Conservation (phyloP, 1,140 invertebrate species). For the Lordiphosa mommai region DNA sequence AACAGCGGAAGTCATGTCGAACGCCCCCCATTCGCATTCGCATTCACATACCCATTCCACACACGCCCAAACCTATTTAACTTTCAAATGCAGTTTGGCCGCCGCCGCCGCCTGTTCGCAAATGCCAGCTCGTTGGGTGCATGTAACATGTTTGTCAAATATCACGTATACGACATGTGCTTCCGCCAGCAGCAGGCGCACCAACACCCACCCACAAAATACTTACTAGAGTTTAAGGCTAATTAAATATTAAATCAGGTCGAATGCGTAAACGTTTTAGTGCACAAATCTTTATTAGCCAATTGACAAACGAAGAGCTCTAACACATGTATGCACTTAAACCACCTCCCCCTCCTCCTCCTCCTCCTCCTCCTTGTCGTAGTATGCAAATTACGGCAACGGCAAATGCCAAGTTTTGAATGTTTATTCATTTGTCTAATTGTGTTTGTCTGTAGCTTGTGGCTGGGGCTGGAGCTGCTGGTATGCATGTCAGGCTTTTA, state of each 20-base stretch:
- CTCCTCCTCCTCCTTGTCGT: background rate
- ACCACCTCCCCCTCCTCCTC: too few species aligned
- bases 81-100: slow-evolving; percentile 44
- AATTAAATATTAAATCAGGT: slow-evolving; percentile 71
- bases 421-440: slow-evolving; percentile 71
- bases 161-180: slow-evolving; percentile 70
- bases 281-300: slow-evolving; percentile 45
- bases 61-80: slow-evolving; percentile 10
- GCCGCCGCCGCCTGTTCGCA: slow-evolving; percentile 7
- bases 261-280: slow-evolving; percentile 44
- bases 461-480: slow-evolving; percentile 16
- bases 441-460: slow-evolving; percentile 37
- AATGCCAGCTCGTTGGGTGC: slow-evolving; percentile 11
- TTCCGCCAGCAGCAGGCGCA: slow-evolving; percentile 42
- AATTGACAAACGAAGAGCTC: slow-evolving; percentile 14
- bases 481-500: slow-evolving; percentile 55
- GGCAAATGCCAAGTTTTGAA: slow-evolving; percentile 13
- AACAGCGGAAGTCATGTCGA: slow-evolving; percentile 26
- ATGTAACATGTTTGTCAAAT: slow-evolving; percentile 61
- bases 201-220: slow-evolving; percentile 40
- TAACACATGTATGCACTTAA: too few species aligned
- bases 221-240: slow-evolving; percentile 31
- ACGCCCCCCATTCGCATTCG: slow-evolving; percentile 13
- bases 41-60: background rate
- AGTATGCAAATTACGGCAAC: slow-evolving; percentile 27